phyloP scores from a whole-genome alignment of 2,888 invertebrate species.

The Mesochorus sp. region DNA sequence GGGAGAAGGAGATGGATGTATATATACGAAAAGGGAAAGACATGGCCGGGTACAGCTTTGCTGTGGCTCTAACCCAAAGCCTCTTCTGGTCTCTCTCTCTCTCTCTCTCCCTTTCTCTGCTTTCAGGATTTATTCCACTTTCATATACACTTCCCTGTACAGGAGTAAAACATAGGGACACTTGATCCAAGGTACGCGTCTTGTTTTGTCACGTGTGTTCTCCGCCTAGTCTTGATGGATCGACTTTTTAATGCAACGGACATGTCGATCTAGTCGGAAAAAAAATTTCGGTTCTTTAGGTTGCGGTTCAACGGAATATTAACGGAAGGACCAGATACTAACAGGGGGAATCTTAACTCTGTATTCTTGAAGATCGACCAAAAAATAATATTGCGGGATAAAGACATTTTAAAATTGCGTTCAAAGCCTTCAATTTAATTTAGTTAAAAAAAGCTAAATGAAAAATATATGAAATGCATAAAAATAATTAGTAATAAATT shows the following conservation, averaged over 20 bases:
- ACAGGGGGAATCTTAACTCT: constrained; percentile 1
- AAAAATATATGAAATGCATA: too few species aligned
- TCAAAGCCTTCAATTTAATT: neutral
- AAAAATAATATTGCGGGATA: constrained; percentile 51
- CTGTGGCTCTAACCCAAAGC: constrained; percentile 63
- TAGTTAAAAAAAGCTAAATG: neutral
- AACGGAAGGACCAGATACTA: constrained; percentile 9
- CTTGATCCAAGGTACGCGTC: constrained; percentile 31
- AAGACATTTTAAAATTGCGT: constrained; percentile 35
- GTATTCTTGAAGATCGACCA: constrained; percentile 37
- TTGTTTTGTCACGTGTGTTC: constrained; percentile 65
- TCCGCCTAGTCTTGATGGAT: constrained; percentile 76
- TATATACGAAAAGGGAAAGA: constrained; percentile 49
- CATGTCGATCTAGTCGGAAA: constrained; percentile 69
- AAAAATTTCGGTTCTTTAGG: constrained; percentile 41
- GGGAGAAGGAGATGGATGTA: constrained; percentile 63
- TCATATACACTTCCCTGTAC: constrained; percentile 19
- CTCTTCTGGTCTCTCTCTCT: constrained; percentile 47
- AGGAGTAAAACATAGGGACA: constrained; percentile 36
- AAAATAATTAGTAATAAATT: too few species aligned
- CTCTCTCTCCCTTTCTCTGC: constrained; percentile 30
- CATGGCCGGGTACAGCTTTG: constrained; percentile 40
- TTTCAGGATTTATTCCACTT: constrained; percentile 37
- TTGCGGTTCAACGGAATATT: constrained; percentile 44
- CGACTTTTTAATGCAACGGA: constrained; percentile 77